phyloP scores from a whole-genome alignment of 64 coral and sea anemone genomes.

The Montipora cactus region DNA sequence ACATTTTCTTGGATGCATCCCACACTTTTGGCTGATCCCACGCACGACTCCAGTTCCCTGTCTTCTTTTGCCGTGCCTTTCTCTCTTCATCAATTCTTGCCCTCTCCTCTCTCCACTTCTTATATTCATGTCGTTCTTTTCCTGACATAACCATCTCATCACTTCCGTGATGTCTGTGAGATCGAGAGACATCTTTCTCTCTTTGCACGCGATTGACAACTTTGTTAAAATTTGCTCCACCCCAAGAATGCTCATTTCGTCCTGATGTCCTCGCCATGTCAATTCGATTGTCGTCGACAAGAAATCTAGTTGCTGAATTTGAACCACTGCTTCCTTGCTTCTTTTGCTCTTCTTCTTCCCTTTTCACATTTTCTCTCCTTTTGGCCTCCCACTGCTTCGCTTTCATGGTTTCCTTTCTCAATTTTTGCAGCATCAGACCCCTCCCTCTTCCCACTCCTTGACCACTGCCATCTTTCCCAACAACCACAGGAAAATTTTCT shows the following conservation, averaged over 20 bases:
- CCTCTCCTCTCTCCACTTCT: slow-evolving; percentile 85
- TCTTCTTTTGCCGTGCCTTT: slow-evolving; percentile 71
- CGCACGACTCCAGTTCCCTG: slow-evolving; percentile 78
- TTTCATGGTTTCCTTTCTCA: slow-evolving; percentile 75
- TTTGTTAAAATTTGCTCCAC: slow-evolving; percentile 76
- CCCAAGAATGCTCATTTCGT: slow-evolving; percentile 83
- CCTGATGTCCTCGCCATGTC: slow-evolving; percentile 84
- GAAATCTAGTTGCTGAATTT: slow-evolving; percentile 36
- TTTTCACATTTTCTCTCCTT: slow-evolving; percentile 62
- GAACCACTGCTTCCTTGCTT: background rate
- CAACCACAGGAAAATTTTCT: background rate
- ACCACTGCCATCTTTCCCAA: slow-evolving; percentile 6
- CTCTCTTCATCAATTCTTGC: slow-evolving; percentile 74
- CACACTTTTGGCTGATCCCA: slow-evolving; percentile 82
- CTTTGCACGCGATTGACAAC: slow-evolving; percentile 70
- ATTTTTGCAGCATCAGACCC: slow-evolving; percentile 67
- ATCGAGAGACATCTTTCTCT: slow-evolving; percentile 15
- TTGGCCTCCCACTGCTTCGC: slow-evolving; percentile 81
- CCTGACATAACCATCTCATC: slow-evolving; percentile 83
- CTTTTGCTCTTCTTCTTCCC: slow-evolving; percentile 69
- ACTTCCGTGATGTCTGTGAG: background rate
- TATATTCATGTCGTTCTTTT: slow-evolving; percentile 73
- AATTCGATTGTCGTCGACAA: slow-evolving; percentile 67
- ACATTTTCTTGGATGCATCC: slow-evolving; percentile 14
- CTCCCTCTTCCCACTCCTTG: slow-evolving; percentile 42